These are phyloP conservation scores for Catharus fuscescens DNA, from an alignment of 2,113 vertebrate genomes.

Conservation along the genomic window DNA sequence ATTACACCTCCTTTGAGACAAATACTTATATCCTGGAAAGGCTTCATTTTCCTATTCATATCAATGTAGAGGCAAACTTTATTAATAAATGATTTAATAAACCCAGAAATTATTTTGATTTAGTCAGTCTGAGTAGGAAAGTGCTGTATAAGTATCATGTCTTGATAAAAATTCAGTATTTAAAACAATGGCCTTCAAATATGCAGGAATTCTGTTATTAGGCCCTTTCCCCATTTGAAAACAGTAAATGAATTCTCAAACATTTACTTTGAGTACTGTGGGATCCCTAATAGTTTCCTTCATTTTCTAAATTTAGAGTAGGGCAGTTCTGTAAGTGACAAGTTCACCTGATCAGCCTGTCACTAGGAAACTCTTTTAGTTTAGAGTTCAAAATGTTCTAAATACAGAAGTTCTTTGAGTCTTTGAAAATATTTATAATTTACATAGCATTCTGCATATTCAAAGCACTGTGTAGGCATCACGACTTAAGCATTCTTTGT, in stretches of 20 bases:
- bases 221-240: background rate
- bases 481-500: background rate
- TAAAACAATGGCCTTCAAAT: background rate
- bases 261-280: background rate
- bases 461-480: conserved; percentile 7
- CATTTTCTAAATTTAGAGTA: background rate
- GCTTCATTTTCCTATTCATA: background rate
- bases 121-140: background rate
- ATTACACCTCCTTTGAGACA: background rate
- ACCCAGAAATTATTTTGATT: background rate
- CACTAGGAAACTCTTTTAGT: background rate
- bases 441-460: background rate
- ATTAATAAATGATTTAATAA: background rate
- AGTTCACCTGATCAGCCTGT: background rate
- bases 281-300: background rate
- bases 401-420: background rate
- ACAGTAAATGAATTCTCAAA: background rate
- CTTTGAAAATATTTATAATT: conserved; percentile 13
- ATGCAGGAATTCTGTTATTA: background rate
- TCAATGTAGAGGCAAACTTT: background rate
- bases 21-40: background rate
- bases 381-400: background rate
- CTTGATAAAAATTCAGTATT: background rate
- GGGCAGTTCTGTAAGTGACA: background rate
- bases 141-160: background rate